These are phyloP conservation scores for Pterostichus niger DNA, from an alignment of 2,888 invertebrate genomes.

Conservation along the genomic window DNA sequence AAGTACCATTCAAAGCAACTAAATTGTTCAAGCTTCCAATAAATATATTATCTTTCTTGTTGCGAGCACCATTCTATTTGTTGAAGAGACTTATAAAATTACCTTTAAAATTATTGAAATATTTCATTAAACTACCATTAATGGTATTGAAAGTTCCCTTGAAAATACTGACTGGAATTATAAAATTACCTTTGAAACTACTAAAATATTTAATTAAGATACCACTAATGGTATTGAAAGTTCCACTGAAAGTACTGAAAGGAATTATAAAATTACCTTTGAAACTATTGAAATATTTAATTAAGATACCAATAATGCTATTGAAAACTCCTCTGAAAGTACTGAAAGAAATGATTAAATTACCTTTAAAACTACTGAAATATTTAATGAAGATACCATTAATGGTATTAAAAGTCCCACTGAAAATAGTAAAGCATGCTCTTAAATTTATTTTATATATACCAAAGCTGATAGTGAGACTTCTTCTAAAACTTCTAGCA, in stretches of 20 bases:
- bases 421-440: too few species aligned
- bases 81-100: background rate
- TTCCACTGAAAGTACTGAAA: background rate
- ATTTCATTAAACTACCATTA: background rate
- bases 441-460: too few species aligned
- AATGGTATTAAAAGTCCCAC: background rate
- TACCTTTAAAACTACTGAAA: conserved; percentile 20
- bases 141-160: background rate
- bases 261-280: background rate
- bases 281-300: conserved; percentile 14
- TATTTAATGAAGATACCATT: background rate
- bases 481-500: too few species aligned
- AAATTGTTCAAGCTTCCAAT: background rate
- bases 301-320: background rate
- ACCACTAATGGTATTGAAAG: background rate
- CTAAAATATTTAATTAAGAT: background rate
- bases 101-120: conserved; percentile 22
- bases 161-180: background rate
- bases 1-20: background rate
- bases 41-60: background rate
- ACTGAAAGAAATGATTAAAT: too few species aligned
- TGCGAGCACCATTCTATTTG: background rate
- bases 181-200: conserved; percentile 43
- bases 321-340: background rate
- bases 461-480: too few species aligned